These are phyloP conservation scores for Festucalex cinctus DNA, from an alignment of 2,113 vertebrate species.

Conservation along the genomic window DNA sequence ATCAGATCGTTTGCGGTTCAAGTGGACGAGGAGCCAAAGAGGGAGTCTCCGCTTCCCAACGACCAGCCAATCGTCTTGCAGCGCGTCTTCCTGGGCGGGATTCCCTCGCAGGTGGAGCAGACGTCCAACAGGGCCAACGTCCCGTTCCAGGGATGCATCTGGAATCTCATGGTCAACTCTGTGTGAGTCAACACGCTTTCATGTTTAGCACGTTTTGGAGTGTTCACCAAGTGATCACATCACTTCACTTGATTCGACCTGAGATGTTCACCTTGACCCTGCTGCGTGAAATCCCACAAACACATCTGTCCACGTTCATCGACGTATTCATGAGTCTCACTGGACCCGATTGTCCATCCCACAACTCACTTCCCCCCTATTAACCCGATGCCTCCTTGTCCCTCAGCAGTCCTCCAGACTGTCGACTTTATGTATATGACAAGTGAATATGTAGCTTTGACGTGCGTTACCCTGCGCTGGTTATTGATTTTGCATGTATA, in stretches of 20 bases:
- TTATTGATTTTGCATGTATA: background rate
- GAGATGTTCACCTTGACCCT: background rate
- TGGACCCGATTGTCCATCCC: slow-evolving; percentile 15
- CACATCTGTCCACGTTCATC: slow-evolving; percentile 63
- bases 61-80: slow-evolving; percentile 80
- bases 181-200: slow-evolving; percentile 69
- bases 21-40: slow-evolving; percentile 85
- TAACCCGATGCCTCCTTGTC: slow-evolving; percentile 2
- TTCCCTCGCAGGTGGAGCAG: slow-evolving; percentile 76
- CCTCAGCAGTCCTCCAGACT: slow-evolving; percentile 1
- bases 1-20: slow-evolving; percentile 84
- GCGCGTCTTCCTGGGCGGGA: slow-evolving; percentile 87
- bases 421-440: background rate
- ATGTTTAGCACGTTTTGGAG: slow-evolving; percentile 4
- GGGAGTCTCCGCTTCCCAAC: slow-evolving; percentile 76
- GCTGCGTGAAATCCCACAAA: slow-evolving; percentile 28
- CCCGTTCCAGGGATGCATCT: slow-evolving; percentile 91
- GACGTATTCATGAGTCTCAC: slow-evolving; percentile 66
- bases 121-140: slow-evolving; percentile 77
- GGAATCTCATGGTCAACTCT: slow-evolving; percentile 93
- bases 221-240: slow-evolving; percentile 3
- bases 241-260: slow-evolving; percentile 2
- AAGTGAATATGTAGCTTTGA: background rate
- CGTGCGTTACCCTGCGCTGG: background rate
- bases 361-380: slow-evolving; percentile 25